Evolutionary conservation across 2,888 invertebrate genomes (phyloP).

Genomic region (Limenitis arthemis): DNA sequence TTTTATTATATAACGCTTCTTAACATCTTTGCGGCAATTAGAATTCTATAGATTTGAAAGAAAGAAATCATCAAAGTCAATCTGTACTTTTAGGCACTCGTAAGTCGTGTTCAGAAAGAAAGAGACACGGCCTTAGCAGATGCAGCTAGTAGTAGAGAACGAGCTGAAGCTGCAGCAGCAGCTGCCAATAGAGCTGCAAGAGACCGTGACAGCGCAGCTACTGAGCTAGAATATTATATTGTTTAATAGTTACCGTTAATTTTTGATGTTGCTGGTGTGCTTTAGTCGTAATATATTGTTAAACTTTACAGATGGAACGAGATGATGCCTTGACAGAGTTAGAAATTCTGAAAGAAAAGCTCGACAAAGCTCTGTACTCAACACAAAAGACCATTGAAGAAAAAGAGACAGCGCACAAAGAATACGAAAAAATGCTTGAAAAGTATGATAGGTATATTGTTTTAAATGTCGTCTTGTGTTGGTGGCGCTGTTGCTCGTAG

Average conservation of each 20-base stretch:
- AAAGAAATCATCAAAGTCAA: background rate
- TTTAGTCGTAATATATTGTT: too few species aligned
- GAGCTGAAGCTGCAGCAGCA: constrained; percentile 85
- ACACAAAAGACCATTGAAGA: constrained; percentile 90
- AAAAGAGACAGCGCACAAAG: constrained; percentile 89
- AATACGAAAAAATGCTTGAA: constrained; percentile 93
- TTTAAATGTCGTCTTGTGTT: constrained; percentile 58
- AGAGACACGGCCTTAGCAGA: constrained; percentile 87
- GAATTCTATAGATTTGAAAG: background rate
- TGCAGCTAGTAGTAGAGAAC: constrained; percentile 84
- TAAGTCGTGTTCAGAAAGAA: constrained; percentile 89
- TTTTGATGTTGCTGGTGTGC: too few species aligned
- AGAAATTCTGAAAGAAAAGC: constrained; percentile 89
- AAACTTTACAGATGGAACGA: constrained; percentile 78
- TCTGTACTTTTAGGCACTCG: constrained; percentile 71
- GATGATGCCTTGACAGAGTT: constrained; percentile 90
- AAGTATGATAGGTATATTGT: constrained; percentile 86
- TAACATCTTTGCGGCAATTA: too few species aligned
- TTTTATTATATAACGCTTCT: too few species aligned
- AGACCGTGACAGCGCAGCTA: constrained; percentile 87
- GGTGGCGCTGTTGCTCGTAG: constrained; percentile 37
- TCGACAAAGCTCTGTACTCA: constrained; percentile 88
- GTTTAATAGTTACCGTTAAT: too few species aligned
- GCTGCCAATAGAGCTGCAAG: constrained; percentile 87
- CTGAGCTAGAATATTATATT: too few species aligned